Conservation (phyloP, 2,797 vertebrate species). For the Selene dorsalis region DNA sequence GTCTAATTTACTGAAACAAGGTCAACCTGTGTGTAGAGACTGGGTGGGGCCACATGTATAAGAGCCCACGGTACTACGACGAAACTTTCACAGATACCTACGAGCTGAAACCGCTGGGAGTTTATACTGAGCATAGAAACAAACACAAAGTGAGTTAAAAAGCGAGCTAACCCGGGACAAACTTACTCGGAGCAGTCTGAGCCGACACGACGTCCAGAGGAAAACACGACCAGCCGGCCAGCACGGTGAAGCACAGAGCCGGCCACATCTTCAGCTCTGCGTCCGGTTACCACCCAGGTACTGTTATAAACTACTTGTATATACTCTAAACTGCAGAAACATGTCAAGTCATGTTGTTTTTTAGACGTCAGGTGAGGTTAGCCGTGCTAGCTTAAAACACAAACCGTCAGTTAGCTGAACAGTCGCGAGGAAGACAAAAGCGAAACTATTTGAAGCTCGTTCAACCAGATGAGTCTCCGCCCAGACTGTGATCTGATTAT, state of each 20-base stretch:
- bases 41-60: constrained; percentile 44
- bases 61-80: neutral
- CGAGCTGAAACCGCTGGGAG: no score
- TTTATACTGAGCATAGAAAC: no score
- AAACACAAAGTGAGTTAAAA: no score
- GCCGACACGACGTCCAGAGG: no score
- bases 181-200: neutral
- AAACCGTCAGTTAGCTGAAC: no score
- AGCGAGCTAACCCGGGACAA: neutral
- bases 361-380: no score
- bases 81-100: neutral
- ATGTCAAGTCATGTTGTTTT: neutral
- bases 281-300: no score
- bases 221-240: neutral
- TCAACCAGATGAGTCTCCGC: neutral
- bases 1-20: neutral
- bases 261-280: neutral
- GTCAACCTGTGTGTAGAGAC: neutral
- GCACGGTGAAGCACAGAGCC: neutral
- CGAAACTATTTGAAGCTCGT: neutral
- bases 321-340: no score
- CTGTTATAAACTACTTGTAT: no score
- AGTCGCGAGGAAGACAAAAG: neutral
- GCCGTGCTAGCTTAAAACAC: no score
- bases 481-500: no score